phyloP scores from a whole-genome alignment of 2,888 invertebrate species.

The Candidula unifasciata region DNA sequence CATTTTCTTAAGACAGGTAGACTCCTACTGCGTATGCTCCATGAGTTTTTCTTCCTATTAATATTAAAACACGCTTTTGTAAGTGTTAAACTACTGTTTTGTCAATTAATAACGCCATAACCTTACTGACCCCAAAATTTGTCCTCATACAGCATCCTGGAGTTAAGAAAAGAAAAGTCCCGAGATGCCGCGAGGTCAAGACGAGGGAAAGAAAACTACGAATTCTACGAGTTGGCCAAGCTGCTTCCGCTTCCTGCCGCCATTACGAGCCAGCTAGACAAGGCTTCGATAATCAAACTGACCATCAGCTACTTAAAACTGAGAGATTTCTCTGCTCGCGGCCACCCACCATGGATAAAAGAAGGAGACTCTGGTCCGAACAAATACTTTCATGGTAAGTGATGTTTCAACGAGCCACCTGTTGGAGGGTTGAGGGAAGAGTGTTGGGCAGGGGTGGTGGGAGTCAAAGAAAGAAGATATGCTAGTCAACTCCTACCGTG shows the following conservation, averaged over 20 bases:
- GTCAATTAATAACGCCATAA: too few relatives aligned
- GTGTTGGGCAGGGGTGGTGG: too few relatives aligned
- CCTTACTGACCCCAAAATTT: background rate
- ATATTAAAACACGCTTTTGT: too few relatives aligned
- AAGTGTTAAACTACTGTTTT: too few relatives aligned
- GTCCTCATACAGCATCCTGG: conserved; percentile 71
- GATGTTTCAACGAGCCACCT: too few relatives aligned
- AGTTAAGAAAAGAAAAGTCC: conserved; percentile 90
- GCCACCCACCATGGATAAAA: conserved; percentile 94
- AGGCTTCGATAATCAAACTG: conserved; percentile 95
- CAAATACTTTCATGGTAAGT: conserved; percentile 66
- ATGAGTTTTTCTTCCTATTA: too few relatives aligned
- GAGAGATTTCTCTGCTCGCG: conserved; percentile 95
- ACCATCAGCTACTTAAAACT: conserved; percentile 97
- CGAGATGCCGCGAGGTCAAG: conserved; percentile 96
- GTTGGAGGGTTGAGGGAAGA: background rate
- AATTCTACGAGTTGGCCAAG: conserved; percentile 95
- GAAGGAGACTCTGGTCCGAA: conserved; percentile 60
- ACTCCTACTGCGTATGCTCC: too few relatives aligned
- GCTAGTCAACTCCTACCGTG: too few relatives aligned
- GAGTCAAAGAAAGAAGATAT: too few relatives aligned
- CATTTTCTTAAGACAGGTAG: too few relatives aligned
- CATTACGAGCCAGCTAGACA: conserved; percentile 96
- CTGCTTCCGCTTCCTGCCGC: conserved; percentile 94
- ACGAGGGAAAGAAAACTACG: conserved; percentile 97